Percentiles rank a stretch among this genome's conserved stretches.
Conservation (phyloP, 2,888 invertebrate genomes). For the Andrena haemorrhoa region DNA sequence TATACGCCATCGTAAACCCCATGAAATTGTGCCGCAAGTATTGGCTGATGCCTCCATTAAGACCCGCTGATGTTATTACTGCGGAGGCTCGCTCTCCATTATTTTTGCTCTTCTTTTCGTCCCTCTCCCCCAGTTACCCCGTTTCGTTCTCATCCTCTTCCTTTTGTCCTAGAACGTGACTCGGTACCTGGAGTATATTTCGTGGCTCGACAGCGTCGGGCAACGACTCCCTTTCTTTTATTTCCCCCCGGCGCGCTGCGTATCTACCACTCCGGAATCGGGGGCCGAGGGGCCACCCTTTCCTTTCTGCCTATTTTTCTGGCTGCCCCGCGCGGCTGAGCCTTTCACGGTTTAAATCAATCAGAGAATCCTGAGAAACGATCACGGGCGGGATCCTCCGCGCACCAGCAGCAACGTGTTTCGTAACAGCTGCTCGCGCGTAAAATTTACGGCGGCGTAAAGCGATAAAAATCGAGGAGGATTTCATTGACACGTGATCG, state of each 20-base stretch:
- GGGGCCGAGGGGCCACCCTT: constrained; percentile 39
- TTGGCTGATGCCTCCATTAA: constrained; percentile 80
- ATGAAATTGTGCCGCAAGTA: constrained; percentile 79
- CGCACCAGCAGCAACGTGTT: constrained; percentile 41
- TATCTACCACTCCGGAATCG: constrained; percentile 34
- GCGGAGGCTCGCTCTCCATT: constrained; percentile 52
- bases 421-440: constrained; percentile 58
- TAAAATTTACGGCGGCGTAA: constrained; percentile 65
- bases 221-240: constrained; percentile 40
- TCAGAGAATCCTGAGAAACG: constrained; percentile 73
- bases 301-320: constrained; percentile 48
- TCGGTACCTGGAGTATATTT: constrained; percentile 59
- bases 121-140: constrained; percentile 48
- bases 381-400: constrained; percentile 48
- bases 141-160: constrained; percentile 41
- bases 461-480: constrained; percentile 66
- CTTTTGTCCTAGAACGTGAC: constrained; percentile 50
- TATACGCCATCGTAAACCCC: constrained; percentile 80
- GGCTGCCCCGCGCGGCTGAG: constrained; percentile 26
- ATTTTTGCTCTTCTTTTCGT: constrained; percentile 55
- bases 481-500: constrained; percentile 61
- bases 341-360: constrained; percentile 75
- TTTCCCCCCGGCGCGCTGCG: constrained; percentile 5
- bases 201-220: constrained; percentile 41
- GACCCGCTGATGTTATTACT: constrained; percentile 73